These are phyloP conservation scores for Carlito syrichta DNA, from an alignment of 2,113 vertebrate species.

Conservation along the genomic window DNA sequence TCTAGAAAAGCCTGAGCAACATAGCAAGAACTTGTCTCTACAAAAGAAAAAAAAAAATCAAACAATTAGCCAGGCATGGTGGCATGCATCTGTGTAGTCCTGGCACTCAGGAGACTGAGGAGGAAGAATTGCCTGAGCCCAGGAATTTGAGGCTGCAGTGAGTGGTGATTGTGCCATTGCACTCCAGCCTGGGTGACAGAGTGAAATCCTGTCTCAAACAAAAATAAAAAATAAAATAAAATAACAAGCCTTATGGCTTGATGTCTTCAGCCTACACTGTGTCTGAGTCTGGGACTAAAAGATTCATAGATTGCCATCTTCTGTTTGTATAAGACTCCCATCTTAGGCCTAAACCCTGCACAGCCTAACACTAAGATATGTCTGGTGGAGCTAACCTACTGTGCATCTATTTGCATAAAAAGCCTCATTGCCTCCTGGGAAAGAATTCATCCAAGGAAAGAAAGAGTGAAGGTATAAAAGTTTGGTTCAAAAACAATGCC, in stretches of 20 bases:
- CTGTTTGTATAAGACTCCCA: not conserved
- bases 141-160: too few relatives aligned
- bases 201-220: too few relatives aligned
- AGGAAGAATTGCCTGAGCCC: too few relatives aligned
- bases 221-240: too few relatives aligned
- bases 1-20: too few relatives aligned
- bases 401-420: not conserved
- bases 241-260: not conserved
- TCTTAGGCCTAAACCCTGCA: not conserved
- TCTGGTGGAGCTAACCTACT: not conserved
- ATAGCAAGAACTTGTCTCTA: too few relatives aligned
- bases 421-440: not conserved
- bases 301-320: not conserved
- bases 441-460: not conserved
- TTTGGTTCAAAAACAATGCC: not conserved
- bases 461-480: not conserved
- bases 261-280: not conserved
- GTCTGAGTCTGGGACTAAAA: not conserved
- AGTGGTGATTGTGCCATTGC: too few relatives aligned
- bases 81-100: too few relatives aligned
- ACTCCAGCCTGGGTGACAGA: too few relatives aligned
- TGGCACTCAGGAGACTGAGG: too few relatives aligned
- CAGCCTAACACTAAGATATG: not conserved
- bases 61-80: too few relatives aligned
- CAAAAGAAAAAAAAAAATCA: too few relatives aligned